These are phyloP conservation scores for Halcyon chelicuti DNA, from an alignment of 2,797 vertebrate genomes.

Conservation along the genomic window DNA sequence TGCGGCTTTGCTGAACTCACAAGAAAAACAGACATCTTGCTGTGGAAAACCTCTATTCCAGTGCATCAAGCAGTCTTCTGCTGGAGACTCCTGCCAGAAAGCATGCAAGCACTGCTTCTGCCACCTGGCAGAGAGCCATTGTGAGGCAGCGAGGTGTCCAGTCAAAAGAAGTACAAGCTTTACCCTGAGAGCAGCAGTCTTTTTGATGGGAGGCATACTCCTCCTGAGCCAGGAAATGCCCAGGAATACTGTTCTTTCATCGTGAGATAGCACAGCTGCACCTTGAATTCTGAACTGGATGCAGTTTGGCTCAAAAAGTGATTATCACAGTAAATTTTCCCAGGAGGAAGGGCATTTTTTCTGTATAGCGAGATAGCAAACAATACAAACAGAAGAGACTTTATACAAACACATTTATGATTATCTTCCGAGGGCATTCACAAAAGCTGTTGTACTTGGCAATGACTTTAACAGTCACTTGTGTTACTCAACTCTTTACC, in stretches of 20 bases:
- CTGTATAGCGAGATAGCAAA: background rate
- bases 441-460: slow-evolving; percentile 9
- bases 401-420: background rate
- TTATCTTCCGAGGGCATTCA: background rate
- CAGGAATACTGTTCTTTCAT: background rate
- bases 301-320: background rate
- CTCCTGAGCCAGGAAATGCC: background rate
- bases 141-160: background rate
- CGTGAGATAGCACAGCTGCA: background rate
- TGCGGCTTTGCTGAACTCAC: background rate
- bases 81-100: background rate
- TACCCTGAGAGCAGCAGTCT: background rate
- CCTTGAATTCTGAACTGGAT: background rate
- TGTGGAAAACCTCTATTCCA: background rate
- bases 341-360: background rate
- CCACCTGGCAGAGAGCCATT: background rate
- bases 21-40: background rate
- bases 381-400: background rate
- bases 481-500: slow-evolving; percentile 7
- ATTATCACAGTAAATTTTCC: background rate
- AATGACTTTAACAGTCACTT: background rate
- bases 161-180: background rate
- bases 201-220: background rate
- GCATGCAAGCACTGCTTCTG: background rate
- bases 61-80: rapidly evolving